Evolutionary conservation across 2,113 vertebrate genomes (phyloP), one percentile per base, ranked within the genome.

Genomic region (Serinus canaria): DNA sequence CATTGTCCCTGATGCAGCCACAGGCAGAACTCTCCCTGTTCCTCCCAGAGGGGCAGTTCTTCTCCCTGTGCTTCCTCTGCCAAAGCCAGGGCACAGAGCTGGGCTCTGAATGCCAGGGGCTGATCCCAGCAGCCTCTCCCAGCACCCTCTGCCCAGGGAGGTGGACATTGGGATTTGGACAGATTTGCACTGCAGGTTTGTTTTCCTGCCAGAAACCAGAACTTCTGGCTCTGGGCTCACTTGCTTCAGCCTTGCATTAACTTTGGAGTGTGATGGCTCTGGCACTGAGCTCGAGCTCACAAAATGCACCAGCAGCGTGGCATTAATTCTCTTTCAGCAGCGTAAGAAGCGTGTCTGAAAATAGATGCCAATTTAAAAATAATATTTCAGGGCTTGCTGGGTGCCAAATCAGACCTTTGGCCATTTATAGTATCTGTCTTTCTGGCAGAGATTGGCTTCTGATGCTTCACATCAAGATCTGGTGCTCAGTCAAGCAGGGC

Each of bases 361-460:
- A 95, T 77, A 95, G 87, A 88, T 86, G 90, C 56, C 85, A 93
- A 83, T 88, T 90, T 93, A 94, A 90, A 95, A 95, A 76, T 77
- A 91, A 89, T 91, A 83, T 90, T 91, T 96, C 69, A 83, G 67
- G 64, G 72, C 53, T 90, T 19, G 15, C 68, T 92, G 3, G 0
- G 63, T 93, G 94, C 85, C 92, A 95, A 47, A 94, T 80, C 94
- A 96, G 92, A 91, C 92, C 95, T 96, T 78, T 95, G 87, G 92
- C 94, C 94, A 88, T 90, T 92, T 95, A 90, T 93, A 95, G 85
- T 90, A 83, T 79, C 75, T 66, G 24, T 83, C 67, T 95, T 85
- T 88, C 59, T 94, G 92, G 75, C 87, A 94, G 75, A 80, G 50
- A 30, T 28, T 63, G 76, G 59, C 73, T 92, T 90, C 79, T 90